Evolutionary conservation across 2,113 vertebrate species (phyloP), one percentile per base, ranked within the genome.

Genomic region (Bambusicola thoracicus): DNA sequence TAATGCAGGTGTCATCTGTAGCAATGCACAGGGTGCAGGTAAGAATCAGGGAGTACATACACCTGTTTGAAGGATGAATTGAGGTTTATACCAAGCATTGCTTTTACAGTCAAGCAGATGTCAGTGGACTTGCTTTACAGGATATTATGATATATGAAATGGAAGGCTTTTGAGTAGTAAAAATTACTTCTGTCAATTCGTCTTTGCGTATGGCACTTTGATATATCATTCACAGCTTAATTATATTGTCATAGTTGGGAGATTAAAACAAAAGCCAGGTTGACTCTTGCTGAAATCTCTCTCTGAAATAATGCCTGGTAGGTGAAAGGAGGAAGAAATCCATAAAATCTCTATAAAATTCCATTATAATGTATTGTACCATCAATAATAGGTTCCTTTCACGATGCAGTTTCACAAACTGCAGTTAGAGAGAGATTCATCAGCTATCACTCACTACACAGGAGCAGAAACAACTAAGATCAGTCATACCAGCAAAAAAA

Each of bases 211-310:
- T 81, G 84, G 85, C 73, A 92, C 79, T 97, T 96, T 95, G 87
- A 96, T 96, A 94, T 63, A 94, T 85, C 85, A 81, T 93, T 97
- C 92, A 85, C 81, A 83, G 78, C 80, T 95, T 96, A 97, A 97
- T 97, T 97, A 97, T 95, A 87, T 95, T 93, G 96, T 96, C 66
- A 65, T 85, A 77, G 81, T 78, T 73, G 49, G 92, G 93, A 91
- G 85, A 93, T 77, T 95, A 96, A 93, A 95, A 95, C 81, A 96
- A 90, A 97, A 92, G 74, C 70, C 87, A 80, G 66, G 90, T 56
- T 92, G 87, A 81, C 85, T 73, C 78, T 86, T 89, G 58, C 66
- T 87, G 86, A 91, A 96, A 90, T 61, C 90, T 92, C 36, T 85
- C 65, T 95, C 73, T 88, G 90, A 96, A 96, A 89, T 96, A 95